Conservation (phyloP, 1,140 invertebrate species). For the Bacillus rossius region DNA sequence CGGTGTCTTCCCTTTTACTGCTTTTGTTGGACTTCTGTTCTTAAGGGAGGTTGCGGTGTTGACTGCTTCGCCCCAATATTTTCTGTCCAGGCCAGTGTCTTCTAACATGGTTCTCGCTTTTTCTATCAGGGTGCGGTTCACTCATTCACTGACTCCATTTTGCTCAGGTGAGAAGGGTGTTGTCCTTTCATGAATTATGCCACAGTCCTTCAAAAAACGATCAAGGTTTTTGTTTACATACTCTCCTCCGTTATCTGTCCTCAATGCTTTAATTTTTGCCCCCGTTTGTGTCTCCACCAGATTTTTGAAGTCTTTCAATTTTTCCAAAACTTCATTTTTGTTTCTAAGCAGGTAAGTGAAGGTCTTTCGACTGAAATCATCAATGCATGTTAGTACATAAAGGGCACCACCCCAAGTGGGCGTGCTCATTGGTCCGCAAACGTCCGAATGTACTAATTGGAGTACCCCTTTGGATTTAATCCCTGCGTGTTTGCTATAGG, state of each 20-base stretch:
- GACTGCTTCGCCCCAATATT: slow-evolving; percentile 38
- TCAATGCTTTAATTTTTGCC: slow-evolving; percentile 30
- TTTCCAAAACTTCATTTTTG: slow-evolving; percentile 30
- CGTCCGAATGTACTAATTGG: slow-evolving; percentile 1
- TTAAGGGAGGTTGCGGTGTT: slow-evolving; percentile 30
- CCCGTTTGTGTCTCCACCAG: slow-evolving; percentile 34
- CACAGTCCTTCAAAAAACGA: slow-evolving; percentile 13
- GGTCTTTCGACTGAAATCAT: slow-evolving; percentile 25
- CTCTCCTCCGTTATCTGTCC: slow-evolving; percentile 42
- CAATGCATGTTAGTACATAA: slow-evolving; percentile 38
- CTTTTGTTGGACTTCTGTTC: slow-evolving; percentile 31
- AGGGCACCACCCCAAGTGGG: slow-evolving; percentile 31
- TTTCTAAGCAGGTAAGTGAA: slow-evolving; percentile 26
- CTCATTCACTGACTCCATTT: slow-evolving; percentile 32
- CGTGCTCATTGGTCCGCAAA: slow-evolving; percentile 14
- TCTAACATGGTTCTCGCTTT: slow-evolving; percentile 24
- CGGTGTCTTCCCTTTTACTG: slow-evolving; percentile 22
- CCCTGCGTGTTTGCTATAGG: slow-evolving; percentile 20
- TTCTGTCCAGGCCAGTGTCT: slow-evolving; percentile 20
- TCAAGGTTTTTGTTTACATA: slow-evolving; percentile 35
- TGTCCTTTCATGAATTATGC: slow-evolving; percentile 27
- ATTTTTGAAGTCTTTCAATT: slow-evolving; percentile 34
- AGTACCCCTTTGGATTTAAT: slow-evolving; percentile 16
- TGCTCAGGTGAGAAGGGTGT: slow-evolving; percentile 30
- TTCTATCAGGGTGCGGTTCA: slow-evolving; percentile 31